phyloP scores from a whole-genome alignment of 2,113 vertebrate species.

The Bothrops jararaca region DNA sequence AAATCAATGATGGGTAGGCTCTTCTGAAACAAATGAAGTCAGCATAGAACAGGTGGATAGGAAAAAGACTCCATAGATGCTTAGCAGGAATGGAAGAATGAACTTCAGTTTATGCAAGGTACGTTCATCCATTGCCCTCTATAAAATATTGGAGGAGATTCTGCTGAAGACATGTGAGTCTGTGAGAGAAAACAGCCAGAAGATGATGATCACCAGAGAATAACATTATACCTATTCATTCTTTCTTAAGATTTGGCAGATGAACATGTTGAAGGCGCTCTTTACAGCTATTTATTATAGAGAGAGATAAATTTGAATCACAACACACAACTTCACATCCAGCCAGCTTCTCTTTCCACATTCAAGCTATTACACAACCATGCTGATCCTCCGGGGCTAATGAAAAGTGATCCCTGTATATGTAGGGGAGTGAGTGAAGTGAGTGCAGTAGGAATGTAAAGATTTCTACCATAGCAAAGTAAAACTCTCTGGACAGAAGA shows the following conservation, averaged over 20 bases:
- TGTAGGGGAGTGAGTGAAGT: not conserved
- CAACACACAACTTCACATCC: conserved; percentile 35
- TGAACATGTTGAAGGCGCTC: conserved; percentile 46
- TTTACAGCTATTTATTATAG: conserved; percentile 8
- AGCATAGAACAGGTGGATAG: not conserved
- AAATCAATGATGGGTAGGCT: not conserved
- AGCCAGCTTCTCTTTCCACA: conserved; percentile 62
- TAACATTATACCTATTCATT: conserved; percentile 24
- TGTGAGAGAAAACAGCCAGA: accelerated
- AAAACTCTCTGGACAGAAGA: conserved; percentile 47
- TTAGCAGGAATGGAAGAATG: no score
- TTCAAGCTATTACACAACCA: conserved; percentile 56
- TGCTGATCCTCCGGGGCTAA: conserved; percentile 57
- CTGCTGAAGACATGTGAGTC: not conserved
- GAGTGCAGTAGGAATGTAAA: conserved; percentile 18
- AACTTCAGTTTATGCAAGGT: not conserved
- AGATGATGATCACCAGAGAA: conserved; percentile 22
- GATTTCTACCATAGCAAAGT: conserved; percentile 55
- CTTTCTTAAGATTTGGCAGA: conserved; percentile 52
- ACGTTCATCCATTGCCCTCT: not conserved
- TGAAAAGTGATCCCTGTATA: not conserved
- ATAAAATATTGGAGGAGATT: not conserved
- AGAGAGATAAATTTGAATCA: conserved; percentile 60
- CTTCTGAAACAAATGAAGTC: not conserved
- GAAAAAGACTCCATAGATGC: not conserved